Evolutionary conservation across 1,140 invertebrate species (phyloP), one percentile per base, ranked within the genome.

Genomic region (Hylaeus anthracinus): DNA sequence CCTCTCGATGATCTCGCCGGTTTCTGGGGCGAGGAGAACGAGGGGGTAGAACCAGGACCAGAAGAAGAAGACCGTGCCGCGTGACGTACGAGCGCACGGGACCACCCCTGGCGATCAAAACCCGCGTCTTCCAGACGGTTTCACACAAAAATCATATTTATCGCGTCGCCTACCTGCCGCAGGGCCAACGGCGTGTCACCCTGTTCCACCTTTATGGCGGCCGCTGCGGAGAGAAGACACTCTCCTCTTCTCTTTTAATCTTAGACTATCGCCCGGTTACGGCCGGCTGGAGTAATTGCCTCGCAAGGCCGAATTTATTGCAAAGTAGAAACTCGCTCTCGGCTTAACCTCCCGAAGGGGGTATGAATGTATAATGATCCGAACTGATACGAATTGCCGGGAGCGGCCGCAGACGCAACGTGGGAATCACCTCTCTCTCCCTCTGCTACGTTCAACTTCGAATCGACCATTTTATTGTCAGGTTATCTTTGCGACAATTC

Each of bases 141-240:
- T 92, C 90, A 92, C 89, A 91, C 88, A 91, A 91, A 90, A 92
- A 90, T 91, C 83, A 89, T 91, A 92, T 92, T 92, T 92, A 92
- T 91, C 83, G 79, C 69, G 66, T 86, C 66, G 84, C 85, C 86
- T 92, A 91, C 89, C 91, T 91, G 86, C 83, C 26, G 26, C 26
- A 26, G 26, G 67, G 66, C 85, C 56, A 58, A 78, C 60, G 60
- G 58, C 63, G 79, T 70, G 81, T 72, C 66, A 55, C n/a, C 56
- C 43, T 53, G 72, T 79, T 60, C 78, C 67, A 83, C 69, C 85
- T 83, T 87, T 77, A 82, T 79, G 64, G 61, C 67, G 45, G 43
- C 48, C 12, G 45, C 45, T 26, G 14, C 2, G 9, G 51, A 5
- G 37, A 14, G 3, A 8, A 51, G 51, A 9, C 6, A 9, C 5